Percentiles rank a stretch among this genome's conserved stretches.
phyloP scores from a whole-genome alignment of 2,888 invertebrate genomes.

The Zhengitettix transpicula region DNA sequence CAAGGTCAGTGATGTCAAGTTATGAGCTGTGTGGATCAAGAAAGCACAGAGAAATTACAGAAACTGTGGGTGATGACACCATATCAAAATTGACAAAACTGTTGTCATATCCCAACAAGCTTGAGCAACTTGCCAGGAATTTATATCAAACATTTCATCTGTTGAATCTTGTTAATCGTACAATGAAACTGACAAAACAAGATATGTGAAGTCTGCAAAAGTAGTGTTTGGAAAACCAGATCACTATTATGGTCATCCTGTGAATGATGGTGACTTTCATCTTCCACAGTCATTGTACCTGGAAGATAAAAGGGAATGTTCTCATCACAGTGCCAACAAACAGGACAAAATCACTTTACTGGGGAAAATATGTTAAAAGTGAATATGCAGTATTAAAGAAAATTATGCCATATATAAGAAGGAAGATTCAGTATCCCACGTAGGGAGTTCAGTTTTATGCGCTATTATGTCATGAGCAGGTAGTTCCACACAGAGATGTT shows the following conservation, averaged over 20 bases:
- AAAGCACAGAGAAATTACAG: neutral
- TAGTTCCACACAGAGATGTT: constrained; percentile 2
- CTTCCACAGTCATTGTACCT: neutral
- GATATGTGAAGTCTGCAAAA: neutral
- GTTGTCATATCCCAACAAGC: neutral
- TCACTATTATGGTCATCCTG: neutral
- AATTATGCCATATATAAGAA: neutral
- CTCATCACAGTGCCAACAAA: neutral
- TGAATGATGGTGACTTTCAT: neutral
- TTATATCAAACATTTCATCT: too few relatives aligned
- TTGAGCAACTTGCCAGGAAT: constrained; percentile 1
- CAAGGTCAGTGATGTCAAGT: neutral
- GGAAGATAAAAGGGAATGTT: neutral
- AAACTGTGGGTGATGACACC: constrained; percentile 1
- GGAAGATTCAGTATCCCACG: neutral
- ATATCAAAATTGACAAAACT: constrained; percentile 1
- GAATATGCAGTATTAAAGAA: neutral
- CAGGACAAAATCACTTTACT: neutral
- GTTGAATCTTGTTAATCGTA: too few relatives aligned
- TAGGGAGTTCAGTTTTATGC: constrained; percentile 1
- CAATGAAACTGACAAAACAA: constrained; percentile 5
- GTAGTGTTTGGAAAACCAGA: neutral
- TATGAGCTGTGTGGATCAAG: neutral
- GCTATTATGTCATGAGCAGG: constrained; percentile 5
- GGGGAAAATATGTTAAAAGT: neutral